Conservation (phyloP, 2,113 vertebrate species). For the Mormyrus iriodes region DNA sequence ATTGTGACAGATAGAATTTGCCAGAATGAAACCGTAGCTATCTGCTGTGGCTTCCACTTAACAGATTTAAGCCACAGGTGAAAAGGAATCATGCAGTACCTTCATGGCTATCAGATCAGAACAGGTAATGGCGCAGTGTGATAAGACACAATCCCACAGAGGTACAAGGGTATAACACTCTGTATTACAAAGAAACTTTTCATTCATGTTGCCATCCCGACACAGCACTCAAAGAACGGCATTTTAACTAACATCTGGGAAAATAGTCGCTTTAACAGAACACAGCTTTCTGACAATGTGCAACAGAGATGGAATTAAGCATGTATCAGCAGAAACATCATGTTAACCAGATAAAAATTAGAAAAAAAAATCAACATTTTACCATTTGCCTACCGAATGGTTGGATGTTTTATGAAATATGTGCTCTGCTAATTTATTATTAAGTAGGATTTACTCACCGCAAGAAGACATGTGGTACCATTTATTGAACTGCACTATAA, state of each 20-base stretch:
- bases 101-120: background rate
- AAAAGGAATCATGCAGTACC: background rate
- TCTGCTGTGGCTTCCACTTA: background rate
- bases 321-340: background rate
- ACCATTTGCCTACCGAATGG: background rate
- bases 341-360: background rate
- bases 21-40: background rate
- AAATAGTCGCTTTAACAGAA: background rate
- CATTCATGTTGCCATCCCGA: background rate
- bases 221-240: background rate
- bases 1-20: background rate
- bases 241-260: background rate
- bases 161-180: background rate
- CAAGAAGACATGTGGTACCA: background rate
- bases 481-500: background rate
- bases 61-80: background rate
- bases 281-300: background rate
- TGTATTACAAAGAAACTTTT: background rate
- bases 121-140: background rate
- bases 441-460: background rate
- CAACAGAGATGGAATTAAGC: background rate
- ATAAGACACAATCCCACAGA: background rate
- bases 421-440: background rate
- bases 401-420: background rate
- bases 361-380: background rate